Conservation (phyloP, 2,888 invertebrate genomes). For the Acleris holmiana region DNA sequence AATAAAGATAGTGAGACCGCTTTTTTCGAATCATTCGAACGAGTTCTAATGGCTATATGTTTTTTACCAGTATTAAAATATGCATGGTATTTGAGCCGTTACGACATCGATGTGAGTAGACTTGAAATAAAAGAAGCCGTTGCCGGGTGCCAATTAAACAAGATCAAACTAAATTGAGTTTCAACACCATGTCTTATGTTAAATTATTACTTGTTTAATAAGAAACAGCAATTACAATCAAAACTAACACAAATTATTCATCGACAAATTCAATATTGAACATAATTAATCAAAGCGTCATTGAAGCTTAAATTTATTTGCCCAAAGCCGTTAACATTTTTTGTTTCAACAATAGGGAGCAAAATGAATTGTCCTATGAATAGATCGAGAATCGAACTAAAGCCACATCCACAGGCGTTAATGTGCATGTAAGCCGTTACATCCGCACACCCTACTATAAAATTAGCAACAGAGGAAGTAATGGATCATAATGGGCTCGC, state of each 20-base stretch:
- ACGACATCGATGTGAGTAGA: constrained; percentile 50
- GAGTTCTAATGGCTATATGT: constrained; percentile 60
- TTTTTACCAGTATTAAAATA: constrained; percentile 60
- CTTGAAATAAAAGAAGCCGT: constrained; percentile 51
- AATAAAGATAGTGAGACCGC: constrained; percentile 53
- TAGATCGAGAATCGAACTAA: constrained; percentile 49
- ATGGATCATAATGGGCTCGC: constrained; percentile 60
- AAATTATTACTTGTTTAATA: no score
- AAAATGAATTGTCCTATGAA: constrained; percentile 27
- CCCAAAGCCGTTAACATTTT: constrained; percentile 25
- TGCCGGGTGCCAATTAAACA: constrained; percentile 35
- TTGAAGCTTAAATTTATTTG: constrained; percentile 30
- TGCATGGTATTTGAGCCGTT: constrained; percentile 56
- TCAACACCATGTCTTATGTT: no score
- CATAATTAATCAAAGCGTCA: constrained; percentile 32
- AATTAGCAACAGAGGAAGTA: constrained; percentile 70
- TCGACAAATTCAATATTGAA: constrained; percentile 15
- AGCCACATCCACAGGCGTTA: constrained; percentile 61
- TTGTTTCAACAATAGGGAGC: constrained; percentile 29
- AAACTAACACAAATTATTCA: not conserved
- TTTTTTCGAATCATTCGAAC: constrained; percentile 53
- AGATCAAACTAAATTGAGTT: no score
- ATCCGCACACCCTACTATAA: constrained; percentile 67
- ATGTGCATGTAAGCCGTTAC: constrained; percentile 68
- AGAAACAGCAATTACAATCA: no score